These are phyloP conservation scores for Podocnemis expansa DNA, from an alignment of 2,113 vertebrate species.

Conservation along the genomic window DNA sequence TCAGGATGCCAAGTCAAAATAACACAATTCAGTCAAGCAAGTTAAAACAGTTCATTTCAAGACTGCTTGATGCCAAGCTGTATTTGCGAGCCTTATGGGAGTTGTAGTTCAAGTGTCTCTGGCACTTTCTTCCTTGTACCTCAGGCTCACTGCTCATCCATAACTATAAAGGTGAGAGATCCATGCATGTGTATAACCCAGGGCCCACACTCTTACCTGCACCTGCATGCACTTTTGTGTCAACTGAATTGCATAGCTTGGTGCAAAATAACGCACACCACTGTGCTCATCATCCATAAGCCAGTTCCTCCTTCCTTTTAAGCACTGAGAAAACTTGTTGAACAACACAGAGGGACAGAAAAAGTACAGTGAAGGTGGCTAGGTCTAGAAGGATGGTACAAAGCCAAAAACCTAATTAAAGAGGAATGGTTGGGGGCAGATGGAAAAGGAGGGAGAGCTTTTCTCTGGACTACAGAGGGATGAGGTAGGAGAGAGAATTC, in stretches of 20 bases:
- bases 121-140: background rate
- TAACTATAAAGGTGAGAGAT: background rate
- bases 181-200: background rate
- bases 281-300: background rate
- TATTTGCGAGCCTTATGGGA: background rate
- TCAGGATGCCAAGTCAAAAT: conserved; percentile 16
- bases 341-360: background rate
- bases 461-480: conserved; percentile 10
- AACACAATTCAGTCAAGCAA: background rate
- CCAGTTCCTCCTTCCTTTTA: background rate
- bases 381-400: background rate
- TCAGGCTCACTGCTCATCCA: background rate
- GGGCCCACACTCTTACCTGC: background rate
- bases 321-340: background rate
- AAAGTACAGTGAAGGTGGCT: background rate
- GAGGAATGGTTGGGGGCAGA: background rate
- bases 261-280: background rate
- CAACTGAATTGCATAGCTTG: background rate
- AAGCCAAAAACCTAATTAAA: conserved; percentile 16
- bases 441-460: background rate
- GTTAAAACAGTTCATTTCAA: background rate
- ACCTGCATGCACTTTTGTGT: background rate
- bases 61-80: background rate
- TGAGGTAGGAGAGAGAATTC: background rate
- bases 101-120: background rate